These are phyloP conservation scores for Limonius californicus DNA, from an alignment of 1,140 invertebrate genomes.

Conservation along the genomic window DNA sequence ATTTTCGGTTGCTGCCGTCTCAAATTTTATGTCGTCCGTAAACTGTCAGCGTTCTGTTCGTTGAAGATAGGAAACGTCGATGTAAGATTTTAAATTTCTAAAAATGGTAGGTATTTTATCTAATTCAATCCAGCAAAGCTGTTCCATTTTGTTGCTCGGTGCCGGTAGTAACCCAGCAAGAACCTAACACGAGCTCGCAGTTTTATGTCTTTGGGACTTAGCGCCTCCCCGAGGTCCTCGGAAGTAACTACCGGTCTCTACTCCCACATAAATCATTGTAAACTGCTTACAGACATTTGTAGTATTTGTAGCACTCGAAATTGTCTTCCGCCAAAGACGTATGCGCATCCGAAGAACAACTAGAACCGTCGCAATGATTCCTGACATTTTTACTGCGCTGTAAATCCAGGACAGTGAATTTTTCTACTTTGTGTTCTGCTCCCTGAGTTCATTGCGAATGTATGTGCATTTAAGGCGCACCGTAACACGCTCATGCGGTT, in stretches of 20 bases:
- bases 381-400: conserved; percentile 38
- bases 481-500: neutral
- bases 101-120: too few relatives aligned
- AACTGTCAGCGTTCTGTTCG: too few relatives aligned
- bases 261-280: conserved; percentile 26
- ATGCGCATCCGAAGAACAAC: conserved; percentile 25
- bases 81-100: too few relatives aligned
- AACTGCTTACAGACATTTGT: conserved; percentile 31
- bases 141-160: too few relatives aligned
- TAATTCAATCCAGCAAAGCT: too few relatives aligned
- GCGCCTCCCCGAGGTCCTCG: conserved; percentile 9
- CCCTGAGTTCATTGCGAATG: neutral
- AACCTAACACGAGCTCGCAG: neutral
- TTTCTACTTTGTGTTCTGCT: conserved; percentile 30
- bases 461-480: neutral
- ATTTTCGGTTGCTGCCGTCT: too few relatives aligned
- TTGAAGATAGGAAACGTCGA: too few relatives aligned
- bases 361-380: conserved; percentile 28
- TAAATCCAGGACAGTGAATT: conserved; percentile 36
- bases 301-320: conserved; percentile 37
- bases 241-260: conserved; percentile 16
- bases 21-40: too few relatives aligned
- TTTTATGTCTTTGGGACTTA: conserved; percentile 23
- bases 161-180: neutral
- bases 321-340: conserved; percentile 30